Percentiles rank a stretch among this genome's conserved stretches.
Evolutionary conservation across 2,113 vertebrate species (phyloP).

Genomic region (Gymnogyps californianus): DNA sequence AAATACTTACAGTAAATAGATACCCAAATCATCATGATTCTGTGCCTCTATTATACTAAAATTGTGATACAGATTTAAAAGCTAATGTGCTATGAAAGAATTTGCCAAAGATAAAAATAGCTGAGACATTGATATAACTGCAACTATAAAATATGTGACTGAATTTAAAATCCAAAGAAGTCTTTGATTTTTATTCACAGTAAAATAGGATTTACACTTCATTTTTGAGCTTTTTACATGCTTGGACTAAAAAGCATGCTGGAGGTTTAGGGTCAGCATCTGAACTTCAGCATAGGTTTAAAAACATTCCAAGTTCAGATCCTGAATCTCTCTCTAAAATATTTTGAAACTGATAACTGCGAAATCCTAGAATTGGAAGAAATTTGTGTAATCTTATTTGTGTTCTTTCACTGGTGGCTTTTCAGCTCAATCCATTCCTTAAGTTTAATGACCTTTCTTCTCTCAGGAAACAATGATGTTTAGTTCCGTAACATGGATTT

Average conservation of each 20-base stretch:
- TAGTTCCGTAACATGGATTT: background rate
- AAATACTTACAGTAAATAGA: background rate
- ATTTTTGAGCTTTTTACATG: background rate
- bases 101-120: background rate
- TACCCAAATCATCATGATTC: background rate
- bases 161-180: background rate
- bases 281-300: background rate
- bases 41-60: background rate
- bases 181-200: background rate
- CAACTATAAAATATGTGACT: background rate
- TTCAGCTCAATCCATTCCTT: background rate
- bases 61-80: background rate
- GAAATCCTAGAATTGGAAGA: background rate
- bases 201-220: background rate
- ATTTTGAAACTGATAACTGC: background rate
- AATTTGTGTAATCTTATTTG: background rate
- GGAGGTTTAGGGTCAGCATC: background rate
- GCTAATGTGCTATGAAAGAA: background rate
- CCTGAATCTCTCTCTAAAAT: background rate
- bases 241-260: background rate
- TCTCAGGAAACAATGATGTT: background rate
- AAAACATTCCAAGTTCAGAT: background rate
- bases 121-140: background rate
- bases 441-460: background rate
- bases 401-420: background rate